phyloP scores from a whole-genome alignment of 2,888 invertebrate genomes.

The Slavum lentiscoides region DNA sequence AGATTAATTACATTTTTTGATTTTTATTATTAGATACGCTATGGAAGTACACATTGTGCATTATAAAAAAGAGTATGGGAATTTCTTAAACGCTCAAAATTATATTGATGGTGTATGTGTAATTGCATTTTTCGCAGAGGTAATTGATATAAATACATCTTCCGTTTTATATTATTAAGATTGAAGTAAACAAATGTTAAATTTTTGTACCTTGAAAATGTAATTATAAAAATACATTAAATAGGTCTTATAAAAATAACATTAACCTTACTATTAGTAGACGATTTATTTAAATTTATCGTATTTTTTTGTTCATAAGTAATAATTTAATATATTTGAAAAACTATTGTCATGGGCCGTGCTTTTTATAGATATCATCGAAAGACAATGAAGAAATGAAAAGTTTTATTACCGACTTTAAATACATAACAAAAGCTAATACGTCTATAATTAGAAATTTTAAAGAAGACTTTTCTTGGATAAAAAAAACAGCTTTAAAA shows the following conservation, averaged over 20 bases:
- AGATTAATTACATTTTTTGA: too few relatives aligned
- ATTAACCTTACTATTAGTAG: not conserved
- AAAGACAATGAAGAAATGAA: conserved; percentile 49
- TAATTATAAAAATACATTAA: not conserved
- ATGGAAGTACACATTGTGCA: conserved; percentile 81
- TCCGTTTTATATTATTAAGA: too few relatives aligned
- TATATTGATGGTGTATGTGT: conserved; percentile 74
- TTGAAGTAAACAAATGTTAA: too few relatives aligned
- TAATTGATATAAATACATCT: conserved; percentile 16
- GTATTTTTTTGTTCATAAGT: too few relatives aligned
- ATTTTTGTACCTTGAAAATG: too few relatives aligned
- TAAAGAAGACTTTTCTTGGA: conserved; percentile 52
- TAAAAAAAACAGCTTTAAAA: conserved; percentile 41
- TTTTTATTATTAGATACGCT: conserved; percentile 65
- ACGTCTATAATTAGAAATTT: conserved; percentile 41
- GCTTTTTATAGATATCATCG: conserved; percentile 7
- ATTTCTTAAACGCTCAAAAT: conserved; percentile 68
- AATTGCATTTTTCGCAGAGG: conserved; percentile 66
- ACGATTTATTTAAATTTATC: not conserved
- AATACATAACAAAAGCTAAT: conserved; percentile 10
- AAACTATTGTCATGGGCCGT: not conserved
- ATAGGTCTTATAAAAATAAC: not conserved
- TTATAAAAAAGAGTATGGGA: conserved; percentile 72
- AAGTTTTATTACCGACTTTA: conserved; percentile 42
- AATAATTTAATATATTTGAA: not conserved